Percentiles rank a stretch among this genome's conserved stretches.
Conservation (phyloP, 2,888 invertebrate species). For the Eristalis arbustorum region DNA sequence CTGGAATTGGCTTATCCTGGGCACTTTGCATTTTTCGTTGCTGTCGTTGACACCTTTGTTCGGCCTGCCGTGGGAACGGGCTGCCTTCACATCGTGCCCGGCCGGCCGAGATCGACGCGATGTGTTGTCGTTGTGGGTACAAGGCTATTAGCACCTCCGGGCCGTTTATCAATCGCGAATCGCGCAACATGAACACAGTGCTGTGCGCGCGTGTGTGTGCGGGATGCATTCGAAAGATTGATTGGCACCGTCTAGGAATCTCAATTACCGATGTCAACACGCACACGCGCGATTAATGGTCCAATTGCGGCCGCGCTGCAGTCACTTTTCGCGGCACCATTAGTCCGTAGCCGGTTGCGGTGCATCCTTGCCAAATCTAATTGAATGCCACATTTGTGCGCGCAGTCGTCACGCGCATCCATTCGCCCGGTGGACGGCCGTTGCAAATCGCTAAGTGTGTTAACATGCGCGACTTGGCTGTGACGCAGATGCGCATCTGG, state of each 20-base stretch:
- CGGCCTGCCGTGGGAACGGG: conserved; percentile 59
- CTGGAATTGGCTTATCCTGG: conserved; percentile 68
- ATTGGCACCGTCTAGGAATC: conserved; percentile 65
- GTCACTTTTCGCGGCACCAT: conserved; percentile 47
- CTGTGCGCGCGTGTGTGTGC: neutral
- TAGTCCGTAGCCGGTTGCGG: conserved; percentile 8
- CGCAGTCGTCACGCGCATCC: conserved; percentile 67
- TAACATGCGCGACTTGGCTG: conserved; percentile 65
- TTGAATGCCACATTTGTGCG: conserved; percentile 68
- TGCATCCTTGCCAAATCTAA: conserved; percentile 40
- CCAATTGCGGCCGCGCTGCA: conserved; percentile 53
- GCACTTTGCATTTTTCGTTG: conserved; percentile 68
- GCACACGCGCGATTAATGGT: conserved; percentile 69
- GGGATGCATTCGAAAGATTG: conserved; percentile 45
- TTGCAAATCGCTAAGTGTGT: conserved; percentile 70
- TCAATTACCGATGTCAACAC: conserved; percentile 69
- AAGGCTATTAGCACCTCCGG: conserved; percentile 62
- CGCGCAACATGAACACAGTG: conserved; percentile 13
- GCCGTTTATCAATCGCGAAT: conserved; percentile 62
- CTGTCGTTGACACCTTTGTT: conserved; percentile 69
- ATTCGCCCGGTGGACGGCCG: conserved; percentile 58
- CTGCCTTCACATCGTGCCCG: conserved; percentile 1
- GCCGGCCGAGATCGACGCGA: conserved; percentile 24
- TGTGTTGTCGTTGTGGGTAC: conserved; percentile 25
- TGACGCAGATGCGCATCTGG: conserved; percentile 34